phyloP scores from a whole-genome alignment of 2,113 vertebrate genomes.

The Epinephelus cyanopodus region DNA sequence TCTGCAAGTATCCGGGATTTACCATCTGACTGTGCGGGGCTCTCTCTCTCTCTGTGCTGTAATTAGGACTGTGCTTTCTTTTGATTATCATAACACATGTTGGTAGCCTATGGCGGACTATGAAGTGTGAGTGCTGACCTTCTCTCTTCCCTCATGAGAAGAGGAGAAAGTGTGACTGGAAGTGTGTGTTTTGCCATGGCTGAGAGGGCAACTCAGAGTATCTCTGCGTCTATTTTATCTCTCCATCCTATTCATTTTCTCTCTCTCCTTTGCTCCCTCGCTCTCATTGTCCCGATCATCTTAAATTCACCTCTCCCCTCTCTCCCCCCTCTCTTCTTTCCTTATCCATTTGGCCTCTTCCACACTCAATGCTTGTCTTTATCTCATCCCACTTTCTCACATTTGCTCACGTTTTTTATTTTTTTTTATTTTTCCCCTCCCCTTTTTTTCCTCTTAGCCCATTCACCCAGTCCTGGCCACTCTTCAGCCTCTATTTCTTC shows the following conservation, averaged over 20 bases:
- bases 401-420: conserved; percentile 1
- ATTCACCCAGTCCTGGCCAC: conserved; percentile 3
- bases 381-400: conserved; percentile 19
- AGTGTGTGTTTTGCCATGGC: conserved; percentile 25
- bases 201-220: conserved; percentile 24
- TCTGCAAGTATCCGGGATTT: conserved; percentile 39
- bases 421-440: background rate
- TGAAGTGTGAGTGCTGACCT: conserved; percentile 72
- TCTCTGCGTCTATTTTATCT: conserved; percentile 35
- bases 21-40: conserved; percentile 38
- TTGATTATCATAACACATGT: conserved; percentile 70
- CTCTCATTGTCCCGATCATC: conserved; percentile 19
- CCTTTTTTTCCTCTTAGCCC: background rate
- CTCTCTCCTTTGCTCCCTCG: conserved; percentile 9
- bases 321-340: background rate
- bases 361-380: background rate
- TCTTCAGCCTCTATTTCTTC: conserved; percentile 19
- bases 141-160: conserved; percentile 47
- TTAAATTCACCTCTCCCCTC: background rate
- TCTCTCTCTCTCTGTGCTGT: conserved; percentile 38
- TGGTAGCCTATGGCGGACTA: conserved; percentile 55
- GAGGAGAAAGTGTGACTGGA: conserved; percentile 22
- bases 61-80: conserved; percentile 71
- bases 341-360: conserved; percentile 32
- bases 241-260: conserved; percentile 39